These are phyloP conservation scores for Acestrorhynchus altus DNA, from an alignment of 2,797 vertebrate genomes.

Conservation along the genomic window DNA sequence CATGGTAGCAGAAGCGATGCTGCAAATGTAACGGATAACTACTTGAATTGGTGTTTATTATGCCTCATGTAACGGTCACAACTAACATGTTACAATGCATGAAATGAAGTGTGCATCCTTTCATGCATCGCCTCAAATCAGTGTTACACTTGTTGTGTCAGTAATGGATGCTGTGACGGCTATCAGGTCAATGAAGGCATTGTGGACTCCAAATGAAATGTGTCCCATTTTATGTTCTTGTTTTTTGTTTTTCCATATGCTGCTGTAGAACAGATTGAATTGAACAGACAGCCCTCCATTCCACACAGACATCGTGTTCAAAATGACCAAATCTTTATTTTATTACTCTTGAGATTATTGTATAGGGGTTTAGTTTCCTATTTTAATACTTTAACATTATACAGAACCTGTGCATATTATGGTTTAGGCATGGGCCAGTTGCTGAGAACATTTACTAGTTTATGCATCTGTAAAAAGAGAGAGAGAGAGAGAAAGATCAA, in stretches of 20 bases:
- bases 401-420: conserved; percentile 72
- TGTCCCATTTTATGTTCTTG: conserved; percentile 2
- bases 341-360: conserved; percentile 78
- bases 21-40: conserved; percentile 27
- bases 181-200: conserved; percentile 30
- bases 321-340: conserved; percentile 85
- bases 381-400: conserved; percentile 78
- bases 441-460: conserved; percentile 81
- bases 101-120: conserved; percentile 33
- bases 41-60: conserved; percentile 39
- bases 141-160: conserved; percentile 49
- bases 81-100: conserved; percentile 42
- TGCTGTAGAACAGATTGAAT: conserved; percentile 31
- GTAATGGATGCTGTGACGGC: conserved; percentile 13
- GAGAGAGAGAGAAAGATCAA: conserved; percentile 61
- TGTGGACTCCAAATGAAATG: conserved; percentile 31
- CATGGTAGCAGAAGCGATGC: conserved; percentile 21
- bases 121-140: conserved; percentile 38
- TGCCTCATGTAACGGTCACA: conserved; percentile 33
- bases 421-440: conserved; percentile 76
- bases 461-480: conserved; percentile 77
- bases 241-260: conserved; percentile 27
- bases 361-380: conserved; percentile 75
- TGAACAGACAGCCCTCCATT: conserved; percentile 65
- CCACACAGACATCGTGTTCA: conserved; percentile 70